Base-by-base conservation (phyloP, 2,888 invertebrate species). In the Acanthopleura granulata region DNA sequence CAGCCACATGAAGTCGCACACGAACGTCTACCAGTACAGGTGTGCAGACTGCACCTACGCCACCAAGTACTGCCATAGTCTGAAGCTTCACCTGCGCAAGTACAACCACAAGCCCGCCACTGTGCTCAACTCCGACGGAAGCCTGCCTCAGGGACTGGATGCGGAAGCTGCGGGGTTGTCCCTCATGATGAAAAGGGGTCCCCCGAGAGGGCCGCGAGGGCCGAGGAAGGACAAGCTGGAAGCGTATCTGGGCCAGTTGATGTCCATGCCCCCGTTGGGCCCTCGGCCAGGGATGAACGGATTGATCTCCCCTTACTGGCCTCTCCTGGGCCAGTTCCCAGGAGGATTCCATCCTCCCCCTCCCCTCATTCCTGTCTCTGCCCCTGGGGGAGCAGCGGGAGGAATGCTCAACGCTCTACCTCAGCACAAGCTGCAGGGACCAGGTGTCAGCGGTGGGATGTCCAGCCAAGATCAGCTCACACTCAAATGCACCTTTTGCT, bases 21-120 rank as follows among this genome's bases (percentile, higher is more conserved):
- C 92, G 14, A 92, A 92, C 78, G 92, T 97, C 0, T 97, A 97
- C 87, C 97, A 97, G 88, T 98, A 97, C 90, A 93, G 96, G 57
- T 99, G 99, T 89, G 92, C 94, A 0, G 95, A 97, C 88, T 99
- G 99, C 90, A 94, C 94, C 75, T 99, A 99, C 89, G 97, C 96
- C 12, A 98, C 98, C 29, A 99, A 99, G 89, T 99, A 99, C 89
- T 97, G 97, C 86, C 99, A 99, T 91, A 97, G 97, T 25, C 92
- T 99, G 72, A 99, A 99, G 91, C 92, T 97, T 30, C 99, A 99
- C 90, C 92, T 99, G 62, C 93, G 97, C 62, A 98, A 98, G 89
- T 97, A 98, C 89, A 92, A 93, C 40, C 99, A 99, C 90, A 94
- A 94, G 80, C 97, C 98, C 0, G 97, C 95, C 0, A 94, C 96